Evolutionary conservation across 1,140 invertebrate genomes (phyloP).

Genomic region (Drosophila sturtevanti): DNA sequence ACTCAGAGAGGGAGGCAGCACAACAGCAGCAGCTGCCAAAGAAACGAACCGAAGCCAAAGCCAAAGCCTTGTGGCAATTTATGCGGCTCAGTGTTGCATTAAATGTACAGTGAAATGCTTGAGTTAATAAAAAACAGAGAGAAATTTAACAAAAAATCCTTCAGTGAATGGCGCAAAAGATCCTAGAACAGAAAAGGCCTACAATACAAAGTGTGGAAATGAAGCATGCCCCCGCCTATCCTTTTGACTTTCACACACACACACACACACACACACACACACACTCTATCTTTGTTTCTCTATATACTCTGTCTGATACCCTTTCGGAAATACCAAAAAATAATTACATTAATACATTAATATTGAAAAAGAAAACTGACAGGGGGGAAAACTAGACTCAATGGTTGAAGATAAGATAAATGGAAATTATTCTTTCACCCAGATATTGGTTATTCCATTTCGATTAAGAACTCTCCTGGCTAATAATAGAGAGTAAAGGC

Average conservation of each 20-base stretch:
- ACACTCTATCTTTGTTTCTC: background rate
- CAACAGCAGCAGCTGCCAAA: conserved; percentile 57
- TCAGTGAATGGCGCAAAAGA: conserved; percentile 23
- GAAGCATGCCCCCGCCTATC: conserved; percentile 49
- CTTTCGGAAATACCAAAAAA: background rate
- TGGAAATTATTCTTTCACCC: too few relatives aligned
- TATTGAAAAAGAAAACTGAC: too few relatives aligned
- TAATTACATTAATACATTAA: too few relatives aligned
- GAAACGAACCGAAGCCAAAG: conserved; percentile 50
- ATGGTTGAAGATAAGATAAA: too few relatives aligned
- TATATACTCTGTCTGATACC: background rate
- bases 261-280: background rate
- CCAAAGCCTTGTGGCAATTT: conserved; percentile 51
- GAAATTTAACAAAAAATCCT: conserved; percentile 35
- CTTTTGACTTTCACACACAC: background rate
- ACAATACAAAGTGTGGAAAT: conserved; percentile 69
- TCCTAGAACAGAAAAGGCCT: conserved; percentile 24
- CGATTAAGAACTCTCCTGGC: too few relatives aligned
- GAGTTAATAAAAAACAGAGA: conserved; percentile 68
- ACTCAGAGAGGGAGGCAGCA: background rate
- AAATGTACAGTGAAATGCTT: conserved; percentile 77
- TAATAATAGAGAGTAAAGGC: too few relatives aligned
- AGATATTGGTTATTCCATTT: too few relatives aligned
- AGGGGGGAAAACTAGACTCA: too few relatives aligned
- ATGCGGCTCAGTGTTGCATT: conserved; percentile 78